Evolutionary conservation across 2,797 vertebrate genomes (phyloP), one percentile per base, ranked within the genome.

Genomic region (Acipenser oxyrinchus): DNA sequence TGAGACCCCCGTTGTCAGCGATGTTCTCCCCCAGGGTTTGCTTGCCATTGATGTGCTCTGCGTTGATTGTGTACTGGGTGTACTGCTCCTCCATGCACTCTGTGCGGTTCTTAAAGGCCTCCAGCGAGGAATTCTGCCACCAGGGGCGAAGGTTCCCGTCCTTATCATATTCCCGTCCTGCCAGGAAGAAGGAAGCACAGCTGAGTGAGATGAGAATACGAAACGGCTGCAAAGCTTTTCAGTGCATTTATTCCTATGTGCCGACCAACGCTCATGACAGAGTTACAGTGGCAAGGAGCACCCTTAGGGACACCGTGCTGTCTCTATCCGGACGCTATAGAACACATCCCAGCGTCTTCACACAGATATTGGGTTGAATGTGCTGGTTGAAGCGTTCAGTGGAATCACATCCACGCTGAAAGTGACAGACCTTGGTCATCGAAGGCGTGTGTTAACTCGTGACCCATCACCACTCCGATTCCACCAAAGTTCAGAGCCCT

Each of bases 11-110:
- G 0, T 98, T 98, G 81, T 98, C 96, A 0, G 96, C 95, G 0
- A 99, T 98, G 86, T 98, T 99, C 79, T 99, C 96, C 5, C 96
- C 96, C 1, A 99, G 86, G 0, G 96, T 99, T 87, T 98, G 96
- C 61, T 92, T 92, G 15, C 96, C 96, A 0, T 99, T 97, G 73
- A 98, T 87, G 64, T 87, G 91, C 72, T 99, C 96, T 0, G 87
- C 92, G 0, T 98, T 95, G 74, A 97, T 88, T 0, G 82, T 88
- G 82, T 95, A 99, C 74, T 70, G 85, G 65, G 79, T 78, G 60
- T 99, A 98, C 82, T 98, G 96, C 55, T 94, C 91, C 0, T 85
- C 88, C 94, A 99, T 98, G 70, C 96, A 99, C 49, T 93, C 93
- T 0, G 94, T 95, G 5, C 93, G 89, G 75, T 92, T 92, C 75